phyloP scores from a whole-genome alignment of 2,888 invertebrate species.

The Sarcophaga subvicina region DNA sequence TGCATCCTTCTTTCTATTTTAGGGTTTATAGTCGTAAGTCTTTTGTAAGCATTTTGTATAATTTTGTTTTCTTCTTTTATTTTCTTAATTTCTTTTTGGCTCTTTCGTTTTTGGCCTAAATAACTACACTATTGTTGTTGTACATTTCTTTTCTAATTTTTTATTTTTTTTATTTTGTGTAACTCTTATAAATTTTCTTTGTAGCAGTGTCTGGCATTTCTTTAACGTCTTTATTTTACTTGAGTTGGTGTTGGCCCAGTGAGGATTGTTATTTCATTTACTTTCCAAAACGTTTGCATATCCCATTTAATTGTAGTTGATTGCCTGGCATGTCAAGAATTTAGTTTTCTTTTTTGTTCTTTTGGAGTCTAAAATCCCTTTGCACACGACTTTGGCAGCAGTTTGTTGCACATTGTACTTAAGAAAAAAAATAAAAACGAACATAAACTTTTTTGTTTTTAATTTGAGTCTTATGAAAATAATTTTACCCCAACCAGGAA shows the following conservation, averaged over 20 bases:
- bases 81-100: not conserved
- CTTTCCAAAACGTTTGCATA: slow-evolving; percentile 36
- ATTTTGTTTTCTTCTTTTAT: not conserved
- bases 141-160: slow-evolving; percentile 4
- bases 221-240: slow-evolving; percentile 45
- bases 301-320: slow-evolving; percentile 42
- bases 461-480: slow-evolving; percentile 50
- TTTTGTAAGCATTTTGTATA: slow-evolving; percentile 15
- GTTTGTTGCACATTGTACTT: slow-evolving; percentile 24
- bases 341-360: slow-evolving; percentile 1
- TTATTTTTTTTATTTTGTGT: slow-evolving; percentile 2
- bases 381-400: not conserved
- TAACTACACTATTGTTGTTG: slow-evolving; percentile 38
- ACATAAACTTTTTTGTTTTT: slow-evolving; percentile 43
- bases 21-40: slow-evolving; percentile 14
- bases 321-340: slow-evolving; percentile 30
- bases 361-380: not conserved
- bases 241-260: slow-evolving; percentile 14
- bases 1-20: slow-evolving; percentile 42
- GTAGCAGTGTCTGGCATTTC: slow-evolving; percentile 30
- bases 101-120: slow-evolving; percentile 51
- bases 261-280: too few relatives aligned
- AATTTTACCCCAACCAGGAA: slow-evolving; percentile 61
- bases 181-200: slow-evolving; percentile 32
- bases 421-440: slow-evolving; percentile 22